Evolutionary conservation across 2,888 invertebrate species (phyloP).

Genomic region (Serrognathus titanus): DNA sequence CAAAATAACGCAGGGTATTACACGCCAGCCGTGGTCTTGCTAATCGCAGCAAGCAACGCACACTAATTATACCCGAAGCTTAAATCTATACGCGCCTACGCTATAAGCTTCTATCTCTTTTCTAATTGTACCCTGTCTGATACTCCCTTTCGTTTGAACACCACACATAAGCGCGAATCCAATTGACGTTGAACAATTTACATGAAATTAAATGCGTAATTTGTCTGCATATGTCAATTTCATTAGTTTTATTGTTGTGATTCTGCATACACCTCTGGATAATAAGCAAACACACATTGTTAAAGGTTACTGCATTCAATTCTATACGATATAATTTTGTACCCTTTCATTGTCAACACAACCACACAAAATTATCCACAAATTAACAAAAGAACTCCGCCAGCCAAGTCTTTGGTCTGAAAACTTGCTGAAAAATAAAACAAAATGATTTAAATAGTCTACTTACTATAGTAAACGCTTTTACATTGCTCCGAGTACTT

Average conservation of each 20-base stretch:
- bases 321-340: too few species aligned
- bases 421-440: background rate
- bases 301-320: too few species aligned
- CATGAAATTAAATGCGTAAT: conserved; percentile 30
- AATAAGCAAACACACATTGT: conserved; percentile 6
- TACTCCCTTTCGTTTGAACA: conserved; percentile 11
- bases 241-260: conserved; percentile 27
- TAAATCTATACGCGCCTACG: conserved; percentile 25
- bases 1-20: conserved; percentile 38
- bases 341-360: too few species aligned
- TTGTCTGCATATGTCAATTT: conserved; percentile 29
- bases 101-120: conserved; percentile 14
- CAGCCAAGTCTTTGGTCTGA: too few species aligned
- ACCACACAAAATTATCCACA: too few species aligned
- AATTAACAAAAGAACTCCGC: too few species aligned
- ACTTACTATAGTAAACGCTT: conserved; percentile 5
- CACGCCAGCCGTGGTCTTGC: conserved; percentile 33
- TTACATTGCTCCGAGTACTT: conserved; percentile 1
- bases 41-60: conserved; percentile 32
- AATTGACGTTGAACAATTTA: conserved; percentile 16
- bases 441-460: conserved; percentile 4
- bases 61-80: conserved; percentile 32
- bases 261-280: conserved; percentile 11
- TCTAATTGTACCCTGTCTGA: background rate
- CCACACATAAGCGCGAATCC: conserved; percentile 10